Percentiles rank a stretch among this genome's conserved stretches.
Conservation (phyloP, 2,113 vertebrate genomes). For the Balaeniceps rex region DNA sequence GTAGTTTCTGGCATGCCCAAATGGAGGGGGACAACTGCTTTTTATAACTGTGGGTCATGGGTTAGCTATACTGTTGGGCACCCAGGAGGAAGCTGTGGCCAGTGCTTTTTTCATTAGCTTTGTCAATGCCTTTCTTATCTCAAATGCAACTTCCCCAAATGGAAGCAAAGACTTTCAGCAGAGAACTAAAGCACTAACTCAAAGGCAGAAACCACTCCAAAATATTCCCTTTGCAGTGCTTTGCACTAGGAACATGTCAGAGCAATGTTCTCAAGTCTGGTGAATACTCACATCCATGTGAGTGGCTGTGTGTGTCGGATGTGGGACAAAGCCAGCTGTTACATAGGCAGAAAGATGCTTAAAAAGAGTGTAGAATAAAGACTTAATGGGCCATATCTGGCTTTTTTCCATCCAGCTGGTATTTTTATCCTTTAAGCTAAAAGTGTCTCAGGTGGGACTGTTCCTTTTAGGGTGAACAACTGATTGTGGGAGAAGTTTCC, state of each 20-base stretch:
- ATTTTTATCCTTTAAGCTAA: neutral
- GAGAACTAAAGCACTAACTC: neutral
- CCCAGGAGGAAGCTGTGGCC: neutral
- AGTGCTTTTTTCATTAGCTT: neutral
- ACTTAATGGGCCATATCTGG: neutral
- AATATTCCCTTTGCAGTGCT: neutral
- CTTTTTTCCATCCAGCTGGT: neutral
- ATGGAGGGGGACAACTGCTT: neutral
- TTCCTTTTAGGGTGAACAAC: neutral
- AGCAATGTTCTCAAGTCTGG: neutral
- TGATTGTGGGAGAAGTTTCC: neutral
- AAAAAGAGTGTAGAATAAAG: neutral
- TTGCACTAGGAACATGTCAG: neutral
- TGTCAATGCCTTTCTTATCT: neutral
- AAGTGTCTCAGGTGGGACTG: neutral
- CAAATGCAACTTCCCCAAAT: neutral
- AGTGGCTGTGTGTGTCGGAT: neutral
- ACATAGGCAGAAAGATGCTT: neutral
- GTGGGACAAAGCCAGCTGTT: neutral
- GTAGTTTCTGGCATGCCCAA: neutral
- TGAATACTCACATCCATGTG: accelerated
- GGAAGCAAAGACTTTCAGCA: neutral
- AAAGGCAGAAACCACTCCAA: neutral
- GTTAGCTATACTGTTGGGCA: neutral
- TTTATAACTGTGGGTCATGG: neutral